Base-by-base conservation (phyloP, 2,113 vertebrate species). In the Etheostoma spectabile region DNA sequence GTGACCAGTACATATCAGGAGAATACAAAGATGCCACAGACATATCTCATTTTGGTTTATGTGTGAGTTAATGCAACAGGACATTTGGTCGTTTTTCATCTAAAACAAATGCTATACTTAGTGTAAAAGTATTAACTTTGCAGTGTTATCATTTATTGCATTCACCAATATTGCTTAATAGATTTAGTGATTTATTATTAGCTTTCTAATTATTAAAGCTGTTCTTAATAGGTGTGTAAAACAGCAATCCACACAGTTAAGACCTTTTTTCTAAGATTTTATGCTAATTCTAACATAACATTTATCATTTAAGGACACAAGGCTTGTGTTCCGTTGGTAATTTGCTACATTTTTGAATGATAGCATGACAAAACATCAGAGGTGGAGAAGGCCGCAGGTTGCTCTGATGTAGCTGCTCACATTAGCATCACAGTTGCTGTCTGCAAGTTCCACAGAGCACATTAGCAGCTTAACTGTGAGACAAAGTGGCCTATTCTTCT, bases 401-500 rank as follows among this genome's bases (percentile, higher is more conserved):
- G 68, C 62, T 68, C 45, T 68, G 78, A 84, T 80, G 68, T 71
- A 53, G 80, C 79, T 59, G 61, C 68, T 80, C 24, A 55, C 83
- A 86, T 87, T 82, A 84, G 63, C 81, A 84, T 86, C 82, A 83
- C 85, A 88, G 77, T 89, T 89, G 70, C 69, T 67, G 82, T 80
- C 81, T 87, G 70, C 65, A 16, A 74, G 73, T 68, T 70, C 63
- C 65, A 71, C 68, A 35, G 67, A 88, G 77, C 82, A 85, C n/a
- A 55, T 90, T 88, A 88, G 83, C 83, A 65, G 83, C 77, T 89
- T 89, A 84, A 74, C 85, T 42, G 69, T 61, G 60, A 83, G 85
- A 92, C 94, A 93, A 87, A 92, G 90, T 83, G 80, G 33, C 66
- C 87, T 60, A 82, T 93, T 93, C 88, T 93, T 91, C 77, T 57